These are phyloP conservation scores for Erebia epiphron DNA, from an alignment of 2,888 invertebrate species.

Conservation along the genomic window DNA sequence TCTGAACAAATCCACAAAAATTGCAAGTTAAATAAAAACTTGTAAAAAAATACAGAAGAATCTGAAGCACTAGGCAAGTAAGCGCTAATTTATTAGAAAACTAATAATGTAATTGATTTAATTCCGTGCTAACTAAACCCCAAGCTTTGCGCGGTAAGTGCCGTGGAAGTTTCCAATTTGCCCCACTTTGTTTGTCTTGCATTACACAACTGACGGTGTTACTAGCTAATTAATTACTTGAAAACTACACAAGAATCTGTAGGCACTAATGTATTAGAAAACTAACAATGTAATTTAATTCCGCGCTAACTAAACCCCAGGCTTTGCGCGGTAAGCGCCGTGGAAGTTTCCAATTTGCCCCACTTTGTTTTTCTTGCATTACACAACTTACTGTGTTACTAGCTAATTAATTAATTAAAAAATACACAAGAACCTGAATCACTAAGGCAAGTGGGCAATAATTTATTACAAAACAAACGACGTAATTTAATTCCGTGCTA, in stretches of 20 bases:
- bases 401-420: too few species aligned
- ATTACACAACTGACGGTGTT: not conserved
- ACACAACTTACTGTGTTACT: not conserved
- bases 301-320: not conserved
- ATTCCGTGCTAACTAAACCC: not conserved
- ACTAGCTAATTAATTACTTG: too few species aligned
- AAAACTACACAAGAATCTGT: too few species aligned
- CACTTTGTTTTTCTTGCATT: not conserved
- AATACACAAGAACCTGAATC: too few species aligned
- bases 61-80: too few species aligned
- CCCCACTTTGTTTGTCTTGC: not conserved
- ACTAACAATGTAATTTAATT: not conserved
- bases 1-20: too few species aligned
- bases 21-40: too few species aligned
- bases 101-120: not conserved
- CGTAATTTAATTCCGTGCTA: not conserved
- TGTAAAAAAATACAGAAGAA: too few species aligned
- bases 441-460: too few species aligned
- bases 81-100: not conserved
- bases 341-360: conserved; percentile 1
- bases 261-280: not conserved
- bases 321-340: not conserved
- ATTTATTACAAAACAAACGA: not conserved
- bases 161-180: conserved; percentile 3
- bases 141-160: not conserved